A percentile compares a stretch with the other conserved stretches of the same genome.
phyloP scores from a whole-genome alignment of 2,888 invertebrate species.

The Sphaeridia pumilis region DNA sequence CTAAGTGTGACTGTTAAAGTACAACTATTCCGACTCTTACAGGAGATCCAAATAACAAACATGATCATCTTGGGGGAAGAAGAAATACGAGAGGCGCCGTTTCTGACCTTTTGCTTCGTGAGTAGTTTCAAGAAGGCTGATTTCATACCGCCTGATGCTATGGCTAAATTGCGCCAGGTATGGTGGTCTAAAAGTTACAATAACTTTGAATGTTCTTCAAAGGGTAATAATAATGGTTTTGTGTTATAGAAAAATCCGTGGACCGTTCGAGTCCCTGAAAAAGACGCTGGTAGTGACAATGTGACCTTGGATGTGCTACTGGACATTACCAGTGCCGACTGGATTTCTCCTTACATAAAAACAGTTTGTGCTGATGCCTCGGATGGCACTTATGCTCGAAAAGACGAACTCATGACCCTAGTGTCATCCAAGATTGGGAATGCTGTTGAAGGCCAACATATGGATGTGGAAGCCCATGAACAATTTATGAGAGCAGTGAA shows the following conservation, averaged over 20 bases:
- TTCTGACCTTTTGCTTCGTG: slow-evolving; percentile 83
- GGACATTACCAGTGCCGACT: slow-evolving; percentile 52
- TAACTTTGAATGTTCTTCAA: background rate
- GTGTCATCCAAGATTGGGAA: slow-evolving; percentile 4
- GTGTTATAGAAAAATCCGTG: slow-evolving; percentile 58
- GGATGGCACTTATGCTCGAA: slow-evolving; percentile 62
- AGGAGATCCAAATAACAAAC: slow-evolving; percentile 89
- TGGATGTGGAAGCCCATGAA: slow-evolving; percentile 22
- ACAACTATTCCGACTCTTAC: slow-evolving; percentile 19
- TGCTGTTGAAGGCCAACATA: slow-evolving; percentile 11
- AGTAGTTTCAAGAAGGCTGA: slow-evolving; percentile 72
- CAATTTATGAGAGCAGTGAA: slow-evolving; percentile 22
- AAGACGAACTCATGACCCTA: slow-evolving; percentile 47
- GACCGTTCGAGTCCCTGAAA: slow-evolving; percentile 77
- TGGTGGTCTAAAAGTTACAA: background rate
- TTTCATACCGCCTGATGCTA: slow-evolving; percentile 91
- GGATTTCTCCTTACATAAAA: slow-evolving; percentile 48
- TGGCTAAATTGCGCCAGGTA: slow-evolving; percentile 87
- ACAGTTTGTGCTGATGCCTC: slow-evolving; percentile 45
- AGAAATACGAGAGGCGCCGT: slow-evolving; percentile 76
- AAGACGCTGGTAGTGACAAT: slow-evolving; percentile 72
- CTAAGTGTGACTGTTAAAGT: background rate
- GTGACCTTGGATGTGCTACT: slow-evolving; percentile 74
- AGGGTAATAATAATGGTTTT: slow-evolving; percentile 4
- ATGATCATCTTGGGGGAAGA: slow-evolving; percentile 81